Percentiles rank a stretch among this genome's conserved stretches.
Evolutionary conservation across 1,140 invertebrate genomes (phyloP).

Genomic region (Halyomorpha halys): DNA sequence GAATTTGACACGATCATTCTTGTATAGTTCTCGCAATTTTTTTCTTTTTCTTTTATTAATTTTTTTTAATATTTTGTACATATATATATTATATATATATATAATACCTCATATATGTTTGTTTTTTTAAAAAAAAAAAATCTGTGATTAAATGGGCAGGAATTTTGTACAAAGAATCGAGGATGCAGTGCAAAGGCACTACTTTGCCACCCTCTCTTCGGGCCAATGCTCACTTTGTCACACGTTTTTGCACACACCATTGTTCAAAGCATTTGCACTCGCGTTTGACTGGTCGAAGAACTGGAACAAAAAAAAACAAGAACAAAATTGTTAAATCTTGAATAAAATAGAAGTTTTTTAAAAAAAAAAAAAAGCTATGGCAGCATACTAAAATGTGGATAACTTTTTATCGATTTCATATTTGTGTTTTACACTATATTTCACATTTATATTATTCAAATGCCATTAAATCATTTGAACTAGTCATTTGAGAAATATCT

Average conservation of each 20-base stretch:
- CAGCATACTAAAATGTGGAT: too few relatives aligned
- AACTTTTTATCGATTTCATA: too few relatives aligned
- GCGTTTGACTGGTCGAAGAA: conserved; percentile 25
- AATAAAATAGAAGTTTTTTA: not conserved
- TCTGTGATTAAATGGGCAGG: conserved; percentile 6
- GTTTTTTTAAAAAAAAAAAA: not conserved
- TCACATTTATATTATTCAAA: too few relatives aligned
- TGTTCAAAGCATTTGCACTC: conserved; percentile 25
- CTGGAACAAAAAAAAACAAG: conserved; percentile 16
- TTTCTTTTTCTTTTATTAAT: not conserved
- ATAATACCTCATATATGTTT: conserved; percentile 1
- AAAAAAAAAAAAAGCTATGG: not conserved
- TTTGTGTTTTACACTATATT: too few relatives aligned
- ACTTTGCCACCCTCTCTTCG: not conserved
- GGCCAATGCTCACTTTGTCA: conserved; percentile 21
- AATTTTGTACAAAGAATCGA: conserved; percentile 2
- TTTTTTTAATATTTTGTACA: not conserved
- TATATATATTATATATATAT: not conserved
- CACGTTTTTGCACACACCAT: conserved; percentile 27
- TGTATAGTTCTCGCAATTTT: not conserved
- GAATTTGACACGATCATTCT: conserved; percentile 7
- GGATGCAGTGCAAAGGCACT: not conserved
- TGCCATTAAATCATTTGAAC: too few relatives aligned
- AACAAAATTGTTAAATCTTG: not conserved
- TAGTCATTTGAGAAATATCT: too few relatives aligned